Conservation (phyloP, 1,140 invertebrate genomes). For the Eueides isabella region DNA sequence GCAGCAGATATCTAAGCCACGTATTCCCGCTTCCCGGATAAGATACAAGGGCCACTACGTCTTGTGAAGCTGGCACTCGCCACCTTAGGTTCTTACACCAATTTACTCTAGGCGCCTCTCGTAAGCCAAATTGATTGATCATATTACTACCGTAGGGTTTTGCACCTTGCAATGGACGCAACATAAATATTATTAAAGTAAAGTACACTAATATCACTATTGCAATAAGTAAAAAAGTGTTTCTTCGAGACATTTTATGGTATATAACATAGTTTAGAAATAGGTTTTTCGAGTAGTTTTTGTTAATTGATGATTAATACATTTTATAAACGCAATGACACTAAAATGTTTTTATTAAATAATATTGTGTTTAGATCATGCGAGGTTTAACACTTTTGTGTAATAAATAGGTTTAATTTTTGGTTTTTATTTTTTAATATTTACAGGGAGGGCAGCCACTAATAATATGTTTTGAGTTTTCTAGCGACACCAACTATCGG, state of each 20-base stretch:
- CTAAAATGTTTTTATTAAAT: background rate
- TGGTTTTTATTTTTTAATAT: background rate
- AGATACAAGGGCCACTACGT: conserved; percentile 85
- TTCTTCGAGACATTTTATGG: conserved; percentile 61
- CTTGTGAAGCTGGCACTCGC: conserved; percentile 50
- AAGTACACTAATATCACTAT: conserved; percentile 68
- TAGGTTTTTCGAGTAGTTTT: background rate
- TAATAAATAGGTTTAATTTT: background rate
- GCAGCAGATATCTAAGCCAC: conserved; percentile 89
- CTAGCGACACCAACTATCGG: background rate
- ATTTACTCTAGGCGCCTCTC: conserved; percentile 53
- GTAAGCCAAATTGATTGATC: conserved; percentile 53
- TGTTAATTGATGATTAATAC: background rate
- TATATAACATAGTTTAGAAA: background rate
- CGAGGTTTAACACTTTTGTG: background rate
- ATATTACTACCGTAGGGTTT: conserved; percentile 56
- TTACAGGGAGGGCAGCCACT: background rate
- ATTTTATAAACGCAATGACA: background rate
- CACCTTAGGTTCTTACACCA: conserved; percentile 68
- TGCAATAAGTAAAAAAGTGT: conserved; percentile 60
- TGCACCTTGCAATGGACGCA: conserved; percentile 60
- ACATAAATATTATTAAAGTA: conserved; percentile 71
- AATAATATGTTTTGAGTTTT: background rate
- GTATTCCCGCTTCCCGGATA: conserved; percentile 92
- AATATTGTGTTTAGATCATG: background rate